These are phyloP conservation scores for Callyntrura sp. DNA, from an alignment of 2,888 invertebrate species.

Conservation along the genomic window DNA sequence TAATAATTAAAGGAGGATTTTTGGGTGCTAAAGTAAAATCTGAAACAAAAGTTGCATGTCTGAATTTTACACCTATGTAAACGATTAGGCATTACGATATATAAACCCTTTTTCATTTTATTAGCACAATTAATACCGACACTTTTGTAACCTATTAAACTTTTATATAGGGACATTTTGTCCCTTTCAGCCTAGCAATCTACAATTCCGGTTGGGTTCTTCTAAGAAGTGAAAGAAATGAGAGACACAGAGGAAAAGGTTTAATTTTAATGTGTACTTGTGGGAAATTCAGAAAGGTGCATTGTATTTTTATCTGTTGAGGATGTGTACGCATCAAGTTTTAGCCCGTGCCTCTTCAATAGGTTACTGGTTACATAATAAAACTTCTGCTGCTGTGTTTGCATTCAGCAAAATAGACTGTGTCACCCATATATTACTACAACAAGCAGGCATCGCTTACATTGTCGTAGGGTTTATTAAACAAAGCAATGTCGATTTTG, in stretches of 20 bases:
- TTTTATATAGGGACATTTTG: background rate
- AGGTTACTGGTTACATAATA: slow-evolving; percentile 8
- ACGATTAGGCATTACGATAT: too few relatives aligned
- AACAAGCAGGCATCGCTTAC: background rate
- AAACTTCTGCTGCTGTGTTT: too few relatives aligned
- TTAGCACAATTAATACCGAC: too few relatives aligned
- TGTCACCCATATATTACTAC: too few relatives aligned
- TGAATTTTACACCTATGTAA: too few relatives aligned
- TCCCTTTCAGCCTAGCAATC: background rate
- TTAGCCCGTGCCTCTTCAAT: slow-evolving; percentile 19
- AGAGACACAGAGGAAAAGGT: background rate
- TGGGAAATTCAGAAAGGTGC: slow-evolving; percentile 16
- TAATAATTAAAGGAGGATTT: too few relatives aligned
- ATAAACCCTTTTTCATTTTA: too few relatives aligned
- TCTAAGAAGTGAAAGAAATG: background rate
- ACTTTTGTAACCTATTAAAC: background rate
- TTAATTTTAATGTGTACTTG: slow-evolving; percentile 1
- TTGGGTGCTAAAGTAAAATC: too few relatives aligned
- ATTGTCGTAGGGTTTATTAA: background rate
- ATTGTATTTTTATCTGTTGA: slow-evolving; percentile 30
- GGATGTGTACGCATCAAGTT: background rate
- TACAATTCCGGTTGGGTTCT: background rate
- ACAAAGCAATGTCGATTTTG: too few relatives aligned
- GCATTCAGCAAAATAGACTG: too few relatives aligned
- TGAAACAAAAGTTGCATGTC: too few relatives aligned